Percentiles rank a stretch among this genome's conserved stretches.
These are phyloP conservation scores for Barbus barbus DNA, from an alignment of 2,113 vertebrate genomes.

Conservation along the genomic window DNA sequence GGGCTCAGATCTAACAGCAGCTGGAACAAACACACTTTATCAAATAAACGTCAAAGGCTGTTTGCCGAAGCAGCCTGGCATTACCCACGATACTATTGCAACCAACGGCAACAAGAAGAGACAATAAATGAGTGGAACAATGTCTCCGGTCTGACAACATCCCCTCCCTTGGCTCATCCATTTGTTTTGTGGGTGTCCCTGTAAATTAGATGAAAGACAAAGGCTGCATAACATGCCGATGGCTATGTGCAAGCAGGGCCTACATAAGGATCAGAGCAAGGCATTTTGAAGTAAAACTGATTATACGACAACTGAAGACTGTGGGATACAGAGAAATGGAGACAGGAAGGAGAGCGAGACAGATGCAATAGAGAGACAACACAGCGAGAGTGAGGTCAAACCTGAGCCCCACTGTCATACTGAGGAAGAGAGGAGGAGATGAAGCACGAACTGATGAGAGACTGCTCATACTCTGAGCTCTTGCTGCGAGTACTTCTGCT, in stretches of 20 bases:
- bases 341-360: neutral
- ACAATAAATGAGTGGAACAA: slow-evolving; percentile 43
- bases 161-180: slow-evolving; percentile 45
- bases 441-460: neutral
- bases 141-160: slow-evolving; percentile 12
- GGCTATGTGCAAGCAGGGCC: slow-evolving; percentile 18
- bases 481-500: neutral
- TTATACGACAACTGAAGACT: slow-evolving; percentile 51
- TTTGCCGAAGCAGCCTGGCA: slow-evolving; percentile 45
- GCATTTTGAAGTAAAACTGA: neutral
- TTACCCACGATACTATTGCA: slow-evolving; percentile 32
- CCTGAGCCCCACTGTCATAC: neutral
- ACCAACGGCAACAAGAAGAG: slow-evolving; percentile 30
- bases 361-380: neutral
- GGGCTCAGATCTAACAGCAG: slow-evolving; percentile 28
- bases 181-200: slow-evolving; percentile 42
- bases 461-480: neutral
- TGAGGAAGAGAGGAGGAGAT: neutral
- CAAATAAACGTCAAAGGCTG: slow-evolving; percentile 54
- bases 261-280: neutral
- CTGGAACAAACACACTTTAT: slow-evolving; percentile 44
- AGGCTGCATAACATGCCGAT: slow-evolving; percentile 22
- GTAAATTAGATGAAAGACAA: slow-evolving; percentile 46
- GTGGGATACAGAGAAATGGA: slow-evolving; percentile 14
- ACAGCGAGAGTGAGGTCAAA: neutral